phyloP scores from a whole-genome alignment of 2,113 vertebrate genomes.

The Dromaius novaehollandiae region DNA sequence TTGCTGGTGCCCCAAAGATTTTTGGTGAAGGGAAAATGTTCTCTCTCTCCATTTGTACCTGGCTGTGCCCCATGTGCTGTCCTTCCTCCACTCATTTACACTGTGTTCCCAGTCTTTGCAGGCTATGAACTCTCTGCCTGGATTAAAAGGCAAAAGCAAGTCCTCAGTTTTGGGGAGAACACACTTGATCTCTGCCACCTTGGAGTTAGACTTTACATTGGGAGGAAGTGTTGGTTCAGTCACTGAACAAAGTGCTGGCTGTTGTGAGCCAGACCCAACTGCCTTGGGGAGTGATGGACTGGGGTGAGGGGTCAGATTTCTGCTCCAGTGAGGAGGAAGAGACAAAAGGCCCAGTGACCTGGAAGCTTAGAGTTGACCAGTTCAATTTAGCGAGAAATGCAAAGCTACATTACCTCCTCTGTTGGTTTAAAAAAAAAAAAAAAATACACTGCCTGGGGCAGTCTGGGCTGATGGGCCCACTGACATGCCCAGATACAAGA shows the following conservation, averaged over 20 bases:
- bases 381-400: constrained; percentile 29
- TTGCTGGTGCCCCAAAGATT: neutral
- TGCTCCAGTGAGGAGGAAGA: neutral
- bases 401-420: neutral
- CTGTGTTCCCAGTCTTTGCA: neutral
- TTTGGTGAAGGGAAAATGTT: neutral
- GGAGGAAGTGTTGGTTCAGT: constrained; percentile 61
- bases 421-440: neutral
- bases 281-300: neutral
- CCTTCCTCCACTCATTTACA: neutral
- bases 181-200: constrained; percentile 63
- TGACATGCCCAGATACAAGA: neutral
- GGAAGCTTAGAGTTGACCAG: neutral
- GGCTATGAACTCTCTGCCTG: neutral
- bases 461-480: neutral
- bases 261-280: constrained; percentile 11
- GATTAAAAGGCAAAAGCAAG: constrained; percentile 41
- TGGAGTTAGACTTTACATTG: neutral
- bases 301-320: neutral
- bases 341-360: neutral
- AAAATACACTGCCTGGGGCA: neutral
- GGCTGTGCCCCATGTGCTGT: neutral
- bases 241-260: constrained; percentile 3
- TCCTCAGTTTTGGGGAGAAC: constrained; percentile 63
- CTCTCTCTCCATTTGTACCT: neutral